Evolutionary conservation across 1,140 invertebrate genomes (phyloP).

Genomic region (Phortica variegata): DNA sequence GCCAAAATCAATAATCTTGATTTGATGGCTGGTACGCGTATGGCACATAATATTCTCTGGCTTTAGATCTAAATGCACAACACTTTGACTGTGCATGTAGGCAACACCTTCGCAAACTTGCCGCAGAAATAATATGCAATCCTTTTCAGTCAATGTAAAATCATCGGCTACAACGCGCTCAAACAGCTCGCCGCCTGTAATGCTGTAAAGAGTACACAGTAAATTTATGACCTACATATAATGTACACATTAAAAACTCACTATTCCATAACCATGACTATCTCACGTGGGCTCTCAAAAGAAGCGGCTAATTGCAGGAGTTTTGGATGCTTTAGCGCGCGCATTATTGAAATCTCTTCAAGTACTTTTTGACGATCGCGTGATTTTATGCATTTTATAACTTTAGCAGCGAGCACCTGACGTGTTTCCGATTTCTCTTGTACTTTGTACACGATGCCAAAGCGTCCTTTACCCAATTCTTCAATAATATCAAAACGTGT

Average conservation of each 20-base stretch:
- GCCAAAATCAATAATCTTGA: slow-evolving; percentile 92
- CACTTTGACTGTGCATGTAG: slow-evolving; percentile 84
- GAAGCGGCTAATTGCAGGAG: slow-evolving; percentile 84
- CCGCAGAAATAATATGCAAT: slow-evolving; percentile 86
- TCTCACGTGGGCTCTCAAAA: slow-evolving; percentile 81
- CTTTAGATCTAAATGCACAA: slow-evolving; percentile 90
- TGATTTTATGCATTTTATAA: slow-evolving; percentile 78
- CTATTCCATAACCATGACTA: slow-evolving; percentile 93
- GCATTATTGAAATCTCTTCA: slow-evolving; percentile 93
- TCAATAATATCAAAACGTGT: slow-evolving; percentile 67
- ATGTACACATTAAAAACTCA: slow-evolving; percentile 62
- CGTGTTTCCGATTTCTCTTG: slow-evolving; percentile 68
- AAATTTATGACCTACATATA: not conserved
- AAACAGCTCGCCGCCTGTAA: slow-evolving; percentile 89
- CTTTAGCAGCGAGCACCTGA: slow-evolving; percentile 84
- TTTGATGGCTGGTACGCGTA: slow-evolving; percentile 69
- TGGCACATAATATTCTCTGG: slow-evolving; percentile 93
- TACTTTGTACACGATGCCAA: slow-evolving; percentile 75
- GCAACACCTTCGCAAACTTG: slow-evolving; percentile 88
- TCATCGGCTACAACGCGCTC: slow-evolving; percentile 90
- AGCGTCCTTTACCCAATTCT: slow-evolving; percentile 80
- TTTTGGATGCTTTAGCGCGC: slow-evolving; percentile 83
- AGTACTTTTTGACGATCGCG: slow-evolving; percentile 83
- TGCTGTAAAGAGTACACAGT: slow-evolving; percentile 60
- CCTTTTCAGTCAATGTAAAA: slow-evolving; percentile 85